phyloP scores from a whole-genome alignment of 2,797 vertebrate genomes.

The Danio tinwini region DNA sequence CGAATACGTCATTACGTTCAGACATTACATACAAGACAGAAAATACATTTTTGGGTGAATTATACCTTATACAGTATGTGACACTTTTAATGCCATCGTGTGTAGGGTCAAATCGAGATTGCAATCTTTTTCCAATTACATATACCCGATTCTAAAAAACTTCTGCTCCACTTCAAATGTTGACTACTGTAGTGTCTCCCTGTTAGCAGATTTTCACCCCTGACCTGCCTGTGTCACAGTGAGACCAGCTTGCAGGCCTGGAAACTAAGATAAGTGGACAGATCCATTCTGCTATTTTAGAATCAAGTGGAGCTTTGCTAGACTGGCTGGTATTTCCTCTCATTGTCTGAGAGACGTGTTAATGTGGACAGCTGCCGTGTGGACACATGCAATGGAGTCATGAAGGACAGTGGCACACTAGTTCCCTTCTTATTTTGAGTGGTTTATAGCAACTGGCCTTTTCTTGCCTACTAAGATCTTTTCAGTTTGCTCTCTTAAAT shows the following conservation, averaged over 20 bases:
- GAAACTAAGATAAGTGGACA: slow-evolving; percentile 12
- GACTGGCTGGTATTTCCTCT: slow-evolving; percentile 52
- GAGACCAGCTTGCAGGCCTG: neutral
- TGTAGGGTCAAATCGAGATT: too few species aligned
- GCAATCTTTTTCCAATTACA: too few species aligned
- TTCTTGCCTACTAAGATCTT: slow-evolving; percentile 1
- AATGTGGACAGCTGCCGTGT: slow-evolving; percentile 22
- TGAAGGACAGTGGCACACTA: slow-evolving; percentile 26
- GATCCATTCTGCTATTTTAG: slow-evolving; percentile 39
- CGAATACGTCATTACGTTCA: too few species aligned
- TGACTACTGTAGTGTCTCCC: neutral
- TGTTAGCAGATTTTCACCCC: slow-evolving; percentile 1
- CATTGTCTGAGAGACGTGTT: slow-evolving; percentile 42
- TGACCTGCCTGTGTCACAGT: neutral
- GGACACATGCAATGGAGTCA: slow-evolving; percentile 15
- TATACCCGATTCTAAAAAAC: too few species aligned
- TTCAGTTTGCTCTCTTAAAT: slow-evolving; percentile 18
- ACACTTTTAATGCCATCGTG: too few species aligned
- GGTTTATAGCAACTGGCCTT: slow-evolving; percentile 14
- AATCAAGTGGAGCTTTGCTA: slow-evolving; percentile 28
- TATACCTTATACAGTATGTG: too few species aligned
- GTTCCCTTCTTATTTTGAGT: slow-evolving; percentile 30
- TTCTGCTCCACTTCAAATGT: too few species aligned
- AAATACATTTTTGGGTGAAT: too few species aligned
- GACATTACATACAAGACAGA: too few species aligned